Evolutionary conservation across 2,888 invertebrate species (phyloP).

Genomic region (Sylvicola cinctus): DNA sequence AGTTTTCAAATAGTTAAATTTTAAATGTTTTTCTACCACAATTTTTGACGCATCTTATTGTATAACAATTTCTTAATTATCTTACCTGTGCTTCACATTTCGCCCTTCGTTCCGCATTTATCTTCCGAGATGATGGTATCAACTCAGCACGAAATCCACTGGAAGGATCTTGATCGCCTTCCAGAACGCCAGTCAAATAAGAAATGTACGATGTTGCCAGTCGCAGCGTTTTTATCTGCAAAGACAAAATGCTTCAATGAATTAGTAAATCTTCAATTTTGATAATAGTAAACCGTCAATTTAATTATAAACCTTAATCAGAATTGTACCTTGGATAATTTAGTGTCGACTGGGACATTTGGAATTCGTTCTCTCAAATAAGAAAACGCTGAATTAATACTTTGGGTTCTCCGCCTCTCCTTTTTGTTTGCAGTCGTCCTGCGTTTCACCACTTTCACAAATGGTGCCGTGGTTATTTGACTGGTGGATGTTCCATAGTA

Average conservation of each 20-base stretch:
- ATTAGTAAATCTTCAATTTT: background rate
- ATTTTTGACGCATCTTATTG: too few species aligned
- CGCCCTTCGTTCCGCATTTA: slow-evolving; percentile 18
- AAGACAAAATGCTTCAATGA: slow-evolving; percentile 12
- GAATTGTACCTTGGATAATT: slow-evolving; percentile 84
- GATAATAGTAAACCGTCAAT: background rate
- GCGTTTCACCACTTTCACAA: slow-evolving; percentile 46
- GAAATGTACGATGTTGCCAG: slow-evolving; percentile 85
- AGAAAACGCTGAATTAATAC: slow-evolving; percentile 88
- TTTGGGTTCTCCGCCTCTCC: slow-evolving; percentile 75
- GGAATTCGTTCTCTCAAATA: slow-evolving; percentile 86
- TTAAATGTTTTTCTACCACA: too few species aligned
- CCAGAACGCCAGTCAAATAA: slow-evolving; percentile 74
- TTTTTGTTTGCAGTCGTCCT: slow-evolving; percentile 87
- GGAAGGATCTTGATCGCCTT: slow-evolving; percentile 65
- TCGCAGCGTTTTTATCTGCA: slow-evolving; percentile 80
- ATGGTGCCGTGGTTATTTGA: slow-evolving; percentile 16
- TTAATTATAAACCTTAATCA: too few species aligned
- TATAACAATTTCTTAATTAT: too few species aligned
- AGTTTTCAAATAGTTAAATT: too few species aligned
- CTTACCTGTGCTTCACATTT: slow-evolving; percentile 17
- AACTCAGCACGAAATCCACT: slow-evolving; percentile 78
- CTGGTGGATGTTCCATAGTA: background rate
- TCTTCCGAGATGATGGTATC: slow-evolving; percentile 28
- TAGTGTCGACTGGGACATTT: slow-evolving; percentile 89